Conservation (phyloP, 2,888 invertebrate species). For the Mimumesa dahlbomi region DNA sequence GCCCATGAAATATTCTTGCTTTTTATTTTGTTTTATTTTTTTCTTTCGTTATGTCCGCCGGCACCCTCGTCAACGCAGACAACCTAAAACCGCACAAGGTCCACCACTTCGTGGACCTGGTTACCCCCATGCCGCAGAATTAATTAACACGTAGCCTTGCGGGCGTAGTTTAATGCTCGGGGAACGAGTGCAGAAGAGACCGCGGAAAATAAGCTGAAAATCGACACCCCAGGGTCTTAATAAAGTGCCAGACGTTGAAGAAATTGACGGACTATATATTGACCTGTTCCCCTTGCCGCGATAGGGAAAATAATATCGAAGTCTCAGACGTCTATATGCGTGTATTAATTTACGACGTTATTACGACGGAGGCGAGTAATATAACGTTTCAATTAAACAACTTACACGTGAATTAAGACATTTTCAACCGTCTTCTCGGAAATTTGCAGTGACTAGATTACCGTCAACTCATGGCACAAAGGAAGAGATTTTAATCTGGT, state of each 20-base stretch:
- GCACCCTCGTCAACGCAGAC: conserved; percentile 35
- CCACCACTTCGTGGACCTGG: conserved; percentile 40
- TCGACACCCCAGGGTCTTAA: conserved; percentile 32
- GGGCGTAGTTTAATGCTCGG: conserved; percentile 40
- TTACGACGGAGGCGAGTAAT: too few species aligned
- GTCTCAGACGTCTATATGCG: too few species aligned
- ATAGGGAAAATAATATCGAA: too few species aligned
- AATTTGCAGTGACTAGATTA: neutral
- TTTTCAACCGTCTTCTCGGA: too few species aligned
- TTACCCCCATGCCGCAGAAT: conserved; percentile 46
- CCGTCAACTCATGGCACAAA: neutral
- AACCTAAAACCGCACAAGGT: conserved; percentile 43
- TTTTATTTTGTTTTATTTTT: neutral
- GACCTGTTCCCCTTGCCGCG: too few species aligned
- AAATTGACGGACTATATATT: conserved; percentile 41
- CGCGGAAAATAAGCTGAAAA: conserved; percentile 47
- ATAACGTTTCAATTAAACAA: too few species aligned
- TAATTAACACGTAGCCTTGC: conserved; percentile 55
- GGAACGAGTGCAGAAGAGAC: conserved; percentile 29
- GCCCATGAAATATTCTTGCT: conserved; percentile 32
- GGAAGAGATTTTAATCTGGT: conserved; percentile 12
- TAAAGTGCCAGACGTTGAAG: conserved; percentile 40
- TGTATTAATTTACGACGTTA: too few species aligned
- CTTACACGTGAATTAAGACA: too few species aligned
- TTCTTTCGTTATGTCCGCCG: too few species aligned